Conservation (phyloP, 2,888 invertebrate species). For the Adelognathus sp. region DNA sequence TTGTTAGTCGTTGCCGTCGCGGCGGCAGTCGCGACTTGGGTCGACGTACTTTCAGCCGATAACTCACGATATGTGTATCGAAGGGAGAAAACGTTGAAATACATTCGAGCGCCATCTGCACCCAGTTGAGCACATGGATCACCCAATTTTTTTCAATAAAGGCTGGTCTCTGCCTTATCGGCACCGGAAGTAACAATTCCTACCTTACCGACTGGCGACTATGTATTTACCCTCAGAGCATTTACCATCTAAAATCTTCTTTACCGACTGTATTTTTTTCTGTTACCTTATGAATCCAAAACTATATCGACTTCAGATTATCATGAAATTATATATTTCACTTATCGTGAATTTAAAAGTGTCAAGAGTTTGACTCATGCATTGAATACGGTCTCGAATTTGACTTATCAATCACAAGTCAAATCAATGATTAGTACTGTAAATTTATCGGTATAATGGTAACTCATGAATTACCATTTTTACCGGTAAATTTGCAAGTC, state of each 20-base stretch:
- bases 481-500: too few species aligned
- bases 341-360: conserved; percentile 4
- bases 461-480: too few species aligned
- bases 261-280: too few species aligned
- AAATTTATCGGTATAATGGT: too few species aligned
- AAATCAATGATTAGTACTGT: too few species aligned
- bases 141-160: background rate
- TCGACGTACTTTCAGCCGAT: conserved; percentile 76
- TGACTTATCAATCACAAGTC: too few species aligned
- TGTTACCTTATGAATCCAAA: background rate
- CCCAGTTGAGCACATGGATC: background rate
- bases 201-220: background rate
- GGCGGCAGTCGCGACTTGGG: conserved; percentile 69
- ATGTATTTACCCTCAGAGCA: background rate
- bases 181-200: background rate
- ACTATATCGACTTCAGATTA: too few species aligned
- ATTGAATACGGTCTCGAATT: too few species aligned
- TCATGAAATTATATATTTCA: too few species aligned
- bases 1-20: conserved; percentile 48
- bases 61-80: conserved; percentile 73
- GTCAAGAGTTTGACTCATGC: too few species aligned
- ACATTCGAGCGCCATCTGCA: conserved; percentile 36
- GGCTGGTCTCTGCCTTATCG: background rate
- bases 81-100: conserved; percentile 4
- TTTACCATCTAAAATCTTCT: background rate